Evolutionary conservation across 2,113 vertebrate genomes (phyloP), one percentile per base, ranked within the genome.

Genomic region (Psettodes erumei): DNA sequence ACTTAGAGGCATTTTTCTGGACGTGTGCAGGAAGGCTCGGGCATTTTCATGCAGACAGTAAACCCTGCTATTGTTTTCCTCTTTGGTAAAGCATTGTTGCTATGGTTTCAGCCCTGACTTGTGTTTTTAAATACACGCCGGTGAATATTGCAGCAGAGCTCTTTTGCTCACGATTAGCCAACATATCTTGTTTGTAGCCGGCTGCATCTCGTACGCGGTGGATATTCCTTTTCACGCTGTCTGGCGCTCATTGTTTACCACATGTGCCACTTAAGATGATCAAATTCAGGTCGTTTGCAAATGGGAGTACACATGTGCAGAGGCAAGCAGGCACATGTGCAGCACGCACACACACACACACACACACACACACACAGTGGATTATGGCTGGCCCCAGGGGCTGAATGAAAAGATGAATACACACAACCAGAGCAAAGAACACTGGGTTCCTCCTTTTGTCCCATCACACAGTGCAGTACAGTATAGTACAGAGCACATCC

Each of bases 61-160:
- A n/a, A 71, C 40, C 23, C 23, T 27, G 53, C 58, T 64, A 71
- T 83, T 77, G 32, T 84, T 79, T 71, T 40, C 25, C 40, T 81
- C 21, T 58, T 58, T 40, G 43, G 63, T 58, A 19, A 73, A 61
- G 33, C 62, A 59, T 79, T 38, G 83, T 84, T 89, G 76, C 89
- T 75, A 84, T 89, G 88, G 84, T 86, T 88, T 81, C 82, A 75
- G 35, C 33, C 11, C 60, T 60, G 59, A 71, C 65, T 77, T 63
- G 51, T 45, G 30, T 78, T 88, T 82, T 68, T 55, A 77, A 58
- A 81, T 69, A 69, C 37, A 85, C 35, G 27, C 30, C 53, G 51
- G 55, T 25, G 62, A 79, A 51, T 40, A 25, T 28, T 25, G 53
- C 62, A 50, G 73, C 7, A 33, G 53, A 78, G 67, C 65, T 38